Base-by-base conservation (phyloP, 2,888 invertebrate species). In the Drosophila yooni region DNA sequence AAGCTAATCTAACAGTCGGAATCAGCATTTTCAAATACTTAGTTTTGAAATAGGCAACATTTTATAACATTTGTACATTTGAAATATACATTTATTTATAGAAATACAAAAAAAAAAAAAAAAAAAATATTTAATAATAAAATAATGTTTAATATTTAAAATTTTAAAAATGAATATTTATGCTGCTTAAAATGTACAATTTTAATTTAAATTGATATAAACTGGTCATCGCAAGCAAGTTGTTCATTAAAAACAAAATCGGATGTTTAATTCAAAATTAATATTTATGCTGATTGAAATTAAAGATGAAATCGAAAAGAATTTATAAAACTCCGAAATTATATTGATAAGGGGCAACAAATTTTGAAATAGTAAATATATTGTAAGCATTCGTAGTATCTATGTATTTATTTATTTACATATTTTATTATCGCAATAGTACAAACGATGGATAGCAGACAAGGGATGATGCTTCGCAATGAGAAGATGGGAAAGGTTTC, bases 391-490 rank as follows among this genome's bases (percentile, higher is more conserved):
- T 46, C 4, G 3, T 0, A 4, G 15, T 2, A 25, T 15, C 15
- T 33, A 33, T 33, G 33, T 3, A 11, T 33, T 33, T 33, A 11
- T 33, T 33, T 33, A 11, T 33, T 33, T 11, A 11, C 33, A 33
- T 33, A 33, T 33, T 50, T 13, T 13, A 52, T 60, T 21, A 74
- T 50, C 51, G 48, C 36, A 54, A 25, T 51, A 34, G 13, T 8
- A 4, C 15, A 65, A 57, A 38, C 66, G 57, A 48, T 33, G 18
- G 59, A 59, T 43, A 53, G 54, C 54, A 74, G 68, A 52, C 74
- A 69, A 36, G 61, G 50, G 43, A 5, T 57, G 43, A 5, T 57
- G 61, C 58, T 61, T 70, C 18, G 36, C 61, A 33, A 33, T 15
- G 18, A 1, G 21, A 21, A 31, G 25, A 46, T 21, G 27, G n/a